Conservation (phyloP, 2,888 invertebrate genomes). For the Parthenolecanium corni region DNA sequence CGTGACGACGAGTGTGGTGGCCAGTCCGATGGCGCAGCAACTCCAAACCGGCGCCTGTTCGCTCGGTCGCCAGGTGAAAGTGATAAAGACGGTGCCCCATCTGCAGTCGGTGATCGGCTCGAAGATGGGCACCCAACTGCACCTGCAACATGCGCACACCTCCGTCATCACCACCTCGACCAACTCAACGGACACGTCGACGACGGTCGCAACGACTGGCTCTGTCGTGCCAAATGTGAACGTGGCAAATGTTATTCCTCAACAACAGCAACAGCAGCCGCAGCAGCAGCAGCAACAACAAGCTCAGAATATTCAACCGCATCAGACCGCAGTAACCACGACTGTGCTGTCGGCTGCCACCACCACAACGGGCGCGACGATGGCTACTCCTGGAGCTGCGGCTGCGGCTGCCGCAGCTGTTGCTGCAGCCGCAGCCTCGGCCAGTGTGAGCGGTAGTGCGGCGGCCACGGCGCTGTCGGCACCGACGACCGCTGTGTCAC, state of each 20-base stretch:
- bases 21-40: neutral
- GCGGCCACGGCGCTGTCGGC: neutral
- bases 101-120: slow-evolving; percentile 28
- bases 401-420: neutral
- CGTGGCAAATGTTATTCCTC: too few relatives aligned
- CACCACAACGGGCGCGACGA: slow-evolving; percentile 34
- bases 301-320: slow-evolving; percentile 35
- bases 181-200: too few relatives aligned
- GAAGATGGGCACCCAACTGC: neutral
- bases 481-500: neutral
- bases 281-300: slow-evolving; percentile 36
- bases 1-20: neutral
- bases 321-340: slow-evolving; percentile 29
- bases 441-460: neutral
- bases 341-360: slow-evolving; percentile 32
- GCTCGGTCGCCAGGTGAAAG: slow-evolving; percentile 29
- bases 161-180: neutral
- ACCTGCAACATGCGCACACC: neutral
- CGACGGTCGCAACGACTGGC: too few relatives aligned
- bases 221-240: too few relatives aligned
- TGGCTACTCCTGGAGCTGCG: slow-evolving; percentile 25
- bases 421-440: neutral
- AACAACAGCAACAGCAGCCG: slow-evolving; percentile 20
- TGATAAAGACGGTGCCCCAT: slow-evolving; percentile 31
- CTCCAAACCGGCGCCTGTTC: neutral